Conservation (phyloP, 2,888 invertebrate species). For the Melitaea athalia region DNA sequence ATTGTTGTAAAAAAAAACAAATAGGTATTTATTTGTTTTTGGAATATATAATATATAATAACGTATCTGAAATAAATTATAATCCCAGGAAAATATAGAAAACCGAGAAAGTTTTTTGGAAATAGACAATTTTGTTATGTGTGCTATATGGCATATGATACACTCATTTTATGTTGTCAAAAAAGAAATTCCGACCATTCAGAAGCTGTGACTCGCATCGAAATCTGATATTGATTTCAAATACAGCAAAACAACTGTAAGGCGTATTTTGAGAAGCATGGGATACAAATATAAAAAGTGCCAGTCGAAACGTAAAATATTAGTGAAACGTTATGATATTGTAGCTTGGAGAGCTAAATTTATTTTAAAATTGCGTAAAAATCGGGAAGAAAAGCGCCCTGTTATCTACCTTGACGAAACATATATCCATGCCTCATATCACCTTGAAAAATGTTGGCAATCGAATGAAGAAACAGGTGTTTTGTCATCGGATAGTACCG, state of each 20-base stretch:
- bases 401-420: slow-evolving; percentile 6
- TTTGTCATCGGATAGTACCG: not conserved
- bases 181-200: too few relatives aligned
- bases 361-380: not conserved
- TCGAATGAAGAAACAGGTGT: not conserved
- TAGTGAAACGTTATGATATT: not conserved
- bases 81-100: not conserved
- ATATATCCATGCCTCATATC: not conserved
- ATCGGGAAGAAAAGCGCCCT: slow-evolving; percentile 4
- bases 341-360: slow-evolving; percentile 5
- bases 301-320: slow-evolving; percentile 8
- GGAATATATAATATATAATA: too few relatives aligned
- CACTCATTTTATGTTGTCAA: not conserved
- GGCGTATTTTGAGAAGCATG: not conserved
- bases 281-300: not conserved
- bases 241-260: not conserved
- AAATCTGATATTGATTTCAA: slow-evolving; percentile 2
- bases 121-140: not conserved
- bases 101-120: not conserved
- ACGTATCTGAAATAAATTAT: too few relatives aligned
- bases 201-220: too few relatives aligned
- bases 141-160: slow-evolving; percentile 6
- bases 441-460: slow-evolving; percentile 11
- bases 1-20: too few relatives aligned
- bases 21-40: too few relatives aligned